Evolutionary conservation across 2,888 invertebrate genomes (phyloP), one percentile per base, ranked within the genome.

Genomic region (Zygogramma bicolorata): DNA sequence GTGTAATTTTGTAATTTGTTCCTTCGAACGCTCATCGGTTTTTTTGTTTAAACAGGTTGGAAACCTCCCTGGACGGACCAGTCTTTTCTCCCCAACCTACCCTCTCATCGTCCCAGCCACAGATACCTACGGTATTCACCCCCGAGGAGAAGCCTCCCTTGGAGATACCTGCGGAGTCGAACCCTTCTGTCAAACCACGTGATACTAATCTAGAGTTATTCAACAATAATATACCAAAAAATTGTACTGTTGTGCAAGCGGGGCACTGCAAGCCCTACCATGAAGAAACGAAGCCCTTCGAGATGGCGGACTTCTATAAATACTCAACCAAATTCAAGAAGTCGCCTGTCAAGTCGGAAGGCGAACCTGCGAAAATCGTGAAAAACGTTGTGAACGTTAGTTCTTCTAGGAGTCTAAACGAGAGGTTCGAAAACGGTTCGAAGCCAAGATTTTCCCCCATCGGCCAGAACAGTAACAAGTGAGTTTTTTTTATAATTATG

Each of bases 281-380:
- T 82, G 98, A 98, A 88, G 95, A 96, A 69, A 95, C 96, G 0
- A 98, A 98, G 85, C 98, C 98, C 2, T 98, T 97, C 88, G 98
- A 98, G 89, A 97, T 98, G 95, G 94, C 97, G 0, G 98, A 98
- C 87, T 98, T 97, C 87, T 98, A 97, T 86, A 98, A 98, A 87
- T 98, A 98, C 86, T 98, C 97, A 65, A 97, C 97, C 4, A 97
- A 97, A 85, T 96, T 94, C 91, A 97, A 74, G 93, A 96, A 85
- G 70, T 85, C 86, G 6, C 85, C 86, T 13, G 75, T 60, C 58
- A 80, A 71, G 31, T 42, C 22, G 42, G 74, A 70, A 57, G 65
- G n/a, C 46, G 69, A 68, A 6, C 22, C 22, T 49, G 49, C 2
- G 1, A 53, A 53, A 53, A 27, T 1, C n/a, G n/a, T 53, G 53